Base-by-base conservation (phyloP, 2,888 invertebrate genomes). In the Melanostoma mellinum region DNA sequence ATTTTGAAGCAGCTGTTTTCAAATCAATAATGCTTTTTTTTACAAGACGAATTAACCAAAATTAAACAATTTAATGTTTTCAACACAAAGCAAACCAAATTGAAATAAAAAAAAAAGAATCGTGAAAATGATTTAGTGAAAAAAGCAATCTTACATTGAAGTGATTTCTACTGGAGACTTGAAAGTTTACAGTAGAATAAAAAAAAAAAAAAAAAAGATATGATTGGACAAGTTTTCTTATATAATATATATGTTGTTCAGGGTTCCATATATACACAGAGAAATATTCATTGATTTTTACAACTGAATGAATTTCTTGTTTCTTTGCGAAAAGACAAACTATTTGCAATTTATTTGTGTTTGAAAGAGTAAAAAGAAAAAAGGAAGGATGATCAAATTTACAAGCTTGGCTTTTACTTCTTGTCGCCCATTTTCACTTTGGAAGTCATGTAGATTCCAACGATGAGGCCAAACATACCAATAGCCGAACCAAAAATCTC, bases 401-500 rank as follows among this genome's bases (percentile, higher is more conserved):
- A n/a, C 20, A 68, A 9, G n/a, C n/a, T n/a, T n/a, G n/a, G n/a
- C 30, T 32, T 46, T 88, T 90, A 92, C 46, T 89, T 89, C 88
- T 93, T 94, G 91, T 94, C 94, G 88, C 95, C 95, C 95, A 95
- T 95, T 92, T 95, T 95, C 86, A 95, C 94, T 92, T 94, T 96
- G 86, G 96, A 95, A 80, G 95, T 95, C 96, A 97, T 96, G 91
- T 97, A 97, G 91, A 99, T 98, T 87, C 99, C 98, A 86, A 99
- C 98, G 91, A 99, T 99, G 73, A 99, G 94, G 71, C 99, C 99
- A 92, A 99, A 99, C 32, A 99, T 94, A 89, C 99, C 99, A 89
- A 99, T 99, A 88, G 99, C 99, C 89, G 98, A 98, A 77, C 98
- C 99, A 90, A 99, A 99, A 92, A 99, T 99, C 92, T 99, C 99